Evolutionary conservation across 2,888 invertebrate genomes (phyloP), one percentile per base, ranked within the genome.

Genomic region (Patella ulyssiponensis): DNA sequence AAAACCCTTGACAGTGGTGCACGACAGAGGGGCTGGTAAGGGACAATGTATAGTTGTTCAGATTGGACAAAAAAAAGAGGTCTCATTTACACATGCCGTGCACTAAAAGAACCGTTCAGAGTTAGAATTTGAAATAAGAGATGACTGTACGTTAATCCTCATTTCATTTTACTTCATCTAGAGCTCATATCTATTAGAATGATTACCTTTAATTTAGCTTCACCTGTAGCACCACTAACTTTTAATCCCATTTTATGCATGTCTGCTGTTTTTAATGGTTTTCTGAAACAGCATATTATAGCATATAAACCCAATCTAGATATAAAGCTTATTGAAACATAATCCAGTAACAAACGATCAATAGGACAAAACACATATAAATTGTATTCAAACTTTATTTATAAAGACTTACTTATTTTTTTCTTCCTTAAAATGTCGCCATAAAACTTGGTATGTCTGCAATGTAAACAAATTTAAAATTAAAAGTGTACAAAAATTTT

Each of bases 161-260:
- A 44, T 9, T 44, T 44, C 9, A 9, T 9, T 44, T 44, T 44
- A 44, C 9, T 9, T 44, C 9, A 44, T 9, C 44, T 44, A 33
- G 4, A 33, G 33, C 33, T 33, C 33, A 9, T 27, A 3, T 27
- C 27, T 27, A 27, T 20, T 2, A 58, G 15, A 23, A 27, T 17
- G 76, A 74, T 69, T 80, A 90, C 89, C 85, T 90, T 89, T 0
- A 89, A 81, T 81, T 89, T 90, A 4, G 90, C 88, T 75, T 88
- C 86, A 51, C 89, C 90, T 12, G 89, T 89, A 4, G 84, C 84
- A 14, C 89, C 90, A 14, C 87, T 80, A 7, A 89, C 87, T 73
- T 84, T 82, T 56, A 88, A 78, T 15, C 89, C 88, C 86, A 89
- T 86, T 72, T 86, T 86, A 79, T 86, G 81, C 88, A 90, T 88